Base-by-base conservation (phyloP, 2,888 invertebrate species). In the Hirtodrosophila duncani region DNA sequence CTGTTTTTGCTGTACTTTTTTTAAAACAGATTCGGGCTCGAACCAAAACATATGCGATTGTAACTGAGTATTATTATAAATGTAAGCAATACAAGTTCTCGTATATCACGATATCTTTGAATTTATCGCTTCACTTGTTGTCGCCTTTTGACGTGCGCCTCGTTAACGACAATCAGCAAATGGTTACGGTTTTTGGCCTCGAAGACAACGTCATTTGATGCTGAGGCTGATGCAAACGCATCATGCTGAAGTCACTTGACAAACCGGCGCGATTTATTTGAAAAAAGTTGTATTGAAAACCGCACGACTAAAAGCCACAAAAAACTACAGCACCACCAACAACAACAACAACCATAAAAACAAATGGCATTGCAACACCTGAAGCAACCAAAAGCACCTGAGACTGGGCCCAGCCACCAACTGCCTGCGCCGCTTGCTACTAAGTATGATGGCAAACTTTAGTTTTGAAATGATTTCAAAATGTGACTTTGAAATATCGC, bases 331-430 rank as follows among this genome's bases (percentile, higher is more conserved):
- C 13, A 52, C 36, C 26, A n/a, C 41, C 39, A 51, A 11, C 36
- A 31, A 29, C 18, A 42, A 24, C n/a, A n/a, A 16, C 13, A 39
- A 44, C 26, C 63, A 29, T 29, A 45, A 43, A 70, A 57, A 66
- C 56, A 57, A 66, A 70, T 56, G 66, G 49, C 66, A 60, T 67
- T 67, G 64, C 67, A 68, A 67, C 74, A 67, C 69, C 64, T 68
- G 38, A 43, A 50, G 60, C 60, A 23, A 36, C 42, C 41, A 42
- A 37, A 24, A 18, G 33, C 63, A 70, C 67, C 63, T 70, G 70
- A 27, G 60, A 20, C n/a, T 24, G 24, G 17, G 9, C 3, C 2
- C 38, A 6, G 16, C 34, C 17, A n/a, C 3, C 27, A 7, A 43
- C 34, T 41, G 69, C 68, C 39, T 21, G 49, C 24, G 34, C 38